Evolutionary conservation across 2,113 vertebrate genomes (phyloP).

Genomic region (Pseudopodoces humilis): DNA sequence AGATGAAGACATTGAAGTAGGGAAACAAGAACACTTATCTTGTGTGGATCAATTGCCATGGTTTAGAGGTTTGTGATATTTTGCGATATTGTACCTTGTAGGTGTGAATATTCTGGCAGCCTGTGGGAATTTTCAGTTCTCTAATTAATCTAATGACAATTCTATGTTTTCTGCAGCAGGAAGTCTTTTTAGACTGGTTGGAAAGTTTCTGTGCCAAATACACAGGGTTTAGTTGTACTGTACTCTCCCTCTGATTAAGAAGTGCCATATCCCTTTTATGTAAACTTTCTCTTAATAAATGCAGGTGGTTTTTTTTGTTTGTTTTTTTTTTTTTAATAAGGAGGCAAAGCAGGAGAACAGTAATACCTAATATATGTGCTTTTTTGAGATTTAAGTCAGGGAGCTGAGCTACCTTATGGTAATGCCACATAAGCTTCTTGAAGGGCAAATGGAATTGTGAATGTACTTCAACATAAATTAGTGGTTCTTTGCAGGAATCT

Average conservation of each 20-base stretch:
- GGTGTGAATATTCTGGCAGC: neutral
- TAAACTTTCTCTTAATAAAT: neutral
- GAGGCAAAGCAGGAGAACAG: neutral
- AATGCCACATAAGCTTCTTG: neutral
- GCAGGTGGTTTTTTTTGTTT: neutral
- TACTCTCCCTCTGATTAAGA: neutral
- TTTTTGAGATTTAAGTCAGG: neutral
- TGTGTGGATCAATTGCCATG: neutral
- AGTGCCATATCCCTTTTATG: neutral
- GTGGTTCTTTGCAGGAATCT: neutral
- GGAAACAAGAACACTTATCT: neutral
- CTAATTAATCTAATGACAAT: neutral
- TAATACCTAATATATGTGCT: neutral
- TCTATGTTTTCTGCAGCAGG: neutral
- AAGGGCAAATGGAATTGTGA: neutral
- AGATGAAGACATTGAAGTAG: neutral
- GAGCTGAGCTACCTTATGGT: neutral
- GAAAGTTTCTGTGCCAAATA: neutral
- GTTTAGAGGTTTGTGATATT: neutral
- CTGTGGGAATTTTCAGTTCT: neutral
- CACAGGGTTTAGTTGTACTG: neutral
- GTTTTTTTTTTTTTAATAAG: neutral
- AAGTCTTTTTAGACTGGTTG: neutral
- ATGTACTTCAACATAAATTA: neutral
- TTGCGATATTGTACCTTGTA: rapidly evolving